Base-by-base conservation (phyloP, 2,797 vertebrate genomes). In the Erethizon dorsatum region DNA sequence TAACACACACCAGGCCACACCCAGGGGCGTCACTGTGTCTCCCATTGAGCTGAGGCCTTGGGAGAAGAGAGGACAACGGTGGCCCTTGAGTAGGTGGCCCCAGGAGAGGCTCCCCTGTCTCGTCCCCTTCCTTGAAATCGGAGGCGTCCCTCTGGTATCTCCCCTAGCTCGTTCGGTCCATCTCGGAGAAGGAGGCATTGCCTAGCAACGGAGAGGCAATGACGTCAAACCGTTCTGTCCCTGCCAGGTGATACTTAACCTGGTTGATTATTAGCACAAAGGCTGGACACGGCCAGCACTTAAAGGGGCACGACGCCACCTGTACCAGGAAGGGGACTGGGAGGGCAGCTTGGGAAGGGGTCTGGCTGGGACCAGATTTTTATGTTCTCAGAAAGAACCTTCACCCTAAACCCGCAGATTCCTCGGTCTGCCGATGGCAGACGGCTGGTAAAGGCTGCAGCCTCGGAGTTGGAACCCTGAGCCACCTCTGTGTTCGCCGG, bases 81-180 rank as follows among this genome's bases (percentile, higher is more conserved):
- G 94, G 20, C 86, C 94, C 94, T 78, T 57, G 78, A 93, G 97
- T 85, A 78, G 91, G 90, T 50, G 93, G 93, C 92, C 97, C 97
- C 93, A 0, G 45, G 97, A 95, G 97, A 97, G 89, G 59, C 87
- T 97, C 71, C 24, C 37, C 65, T 93, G 91, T 95, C 97, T 71
- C 11, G 63, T 82, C 83, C 9, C 52, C 86, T 93, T 88, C 71
- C 95, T 93, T 95, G 71, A 94, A 96, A 91, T 28, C 13, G 91
- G 85, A 83, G 83, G 37, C 87, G 87, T 82, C 75, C 45, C 78
- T 82, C n/a, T 24, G 69, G 57, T 92, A 89, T 90, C 97, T 97
- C 93, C 88, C 50, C 71, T 47, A 54, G 73, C 94, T 95, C 65
- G 83, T 79, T 97, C 11, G 78, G 95, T 92, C 91, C 92, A 83